Evolutionary conservation across 1,140 invertebrate genomes (phyloP), one percentile per base, ranked within the genome.

Genomic region (Pseudobourletiella spinata): DNA sequence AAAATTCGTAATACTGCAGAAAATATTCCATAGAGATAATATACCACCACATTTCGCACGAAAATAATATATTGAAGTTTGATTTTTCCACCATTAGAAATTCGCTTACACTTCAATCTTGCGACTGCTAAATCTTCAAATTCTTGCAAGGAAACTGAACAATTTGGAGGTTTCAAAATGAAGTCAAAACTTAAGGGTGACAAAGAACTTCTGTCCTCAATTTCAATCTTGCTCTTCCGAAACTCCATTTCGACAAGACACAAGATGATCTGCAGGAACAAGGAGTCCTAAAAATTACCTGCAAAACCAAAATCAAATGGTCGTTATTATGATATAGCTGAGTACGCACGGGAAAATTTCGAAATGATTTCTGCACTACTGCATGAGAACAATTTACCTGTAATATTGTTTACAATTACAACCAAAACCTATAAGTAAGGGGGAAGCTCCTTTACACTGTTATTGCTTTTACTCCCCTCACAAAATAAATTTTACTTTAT

Each of bases 41-140:
- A 39, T 39, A 39, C 8, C 8, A 39, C 35, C 35, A 46, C 22
- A 14, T 6, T 11, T 18, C 44, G 18, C 22, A 46, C 8, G 44
- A 46, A 14, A 20, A 18, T 46, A 14, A 18, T 8, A 39, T 6
- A 8, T 48, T 29, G 14, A 22, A 18, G 8, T 48, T 48, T 6
- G 6, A 6, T 48, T 48, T 18, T 48, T 39, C 11, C 11, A 39
- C 2, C n/a, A 57, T 48, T 25, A 15, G 11, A 29, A 28, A 39
- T 3, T 35, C 50, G 59, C 66, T 70, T 75, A 85, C 84, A 77
- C 79, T 87, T 87, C 30, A 95, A 74, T 71, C 92, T 83, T 72
- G 94, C 89, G 26, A 90, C 73, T 11, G 89, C 88, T 67, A 88
- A 80, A 54, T 88, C 84, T 80, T 95, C 89, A 79, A 95, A 94